A percentile compares a stretch with the other conserved stretches of the same genome.
Evolutionary conservation across 2,113 vertebrate genomes (phyloP).

Genomic region (Paralichthys olivaceus): DNA sequence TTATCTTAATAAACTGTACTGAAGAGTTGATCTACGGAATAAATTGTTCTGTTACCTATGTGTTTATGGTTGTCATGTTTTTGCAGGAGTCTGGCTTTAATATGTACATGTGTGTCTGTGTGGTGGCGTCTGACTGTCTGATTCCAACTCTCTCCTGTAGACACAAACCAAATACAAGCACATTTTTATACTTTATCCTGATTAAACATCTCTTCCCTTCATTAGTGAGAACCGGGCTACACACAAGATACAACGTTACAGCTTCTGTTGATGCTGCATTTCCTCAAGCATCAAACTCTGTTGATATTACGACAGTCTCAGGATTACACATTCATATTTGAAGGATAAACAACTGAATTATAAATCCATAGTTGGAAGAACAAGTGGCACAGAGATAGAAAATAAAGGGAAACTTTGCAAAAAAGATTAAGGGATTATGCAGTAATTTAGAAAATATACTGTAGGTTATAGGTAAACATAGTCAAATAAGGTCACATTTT

Average conservation of each 20-base stretch:
- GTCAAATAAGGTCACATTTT: too few relatives aligned
- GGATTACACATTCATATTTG: too few relatives aligned
- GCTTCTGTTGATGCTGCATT: background rate
- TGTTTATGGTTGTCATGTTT: background rate
- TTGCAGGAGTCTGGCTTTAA: background rate
- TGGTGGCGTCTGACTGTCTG: too few relatives aligned
- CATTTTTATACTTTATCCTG: background rate
- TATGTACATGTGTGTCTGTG: too few relatives aligned
- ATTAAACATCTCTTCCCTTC: background rate
- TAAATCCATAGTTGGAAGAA: too few relatives aligned
- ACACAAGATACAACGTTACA: too few relatives aligned
- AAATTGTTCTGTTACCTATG: constrained; percentile 7
- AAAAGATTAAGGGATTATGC: too few relatives aligned
- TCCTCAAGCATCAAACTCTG: background rate
- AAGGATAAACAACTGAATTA: too few relatives aligned
- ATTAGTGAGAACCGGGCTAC: background rate
- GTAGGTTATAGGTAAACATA: too few relatives aligned
- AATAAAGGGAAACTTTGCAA: too few relatives aligned
- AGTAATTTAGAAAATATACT: too few relatives aligned
- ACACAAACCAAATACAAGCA: background rate
- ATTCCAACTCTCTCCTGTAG: background rate
- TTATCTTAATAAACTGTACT: constrained; percentile 7
- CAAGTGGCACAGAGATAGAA: too few relatives aligned
- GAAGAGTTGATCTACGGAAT: constrained; percentile 39
- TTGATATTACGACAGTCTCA: background rate